Evolutionary conservation across 1,140 invertebrate genomes (phyloP), one percentile per base, ranked within the genome.

Genomic region (Lasioglossum baleicum): DNA sequence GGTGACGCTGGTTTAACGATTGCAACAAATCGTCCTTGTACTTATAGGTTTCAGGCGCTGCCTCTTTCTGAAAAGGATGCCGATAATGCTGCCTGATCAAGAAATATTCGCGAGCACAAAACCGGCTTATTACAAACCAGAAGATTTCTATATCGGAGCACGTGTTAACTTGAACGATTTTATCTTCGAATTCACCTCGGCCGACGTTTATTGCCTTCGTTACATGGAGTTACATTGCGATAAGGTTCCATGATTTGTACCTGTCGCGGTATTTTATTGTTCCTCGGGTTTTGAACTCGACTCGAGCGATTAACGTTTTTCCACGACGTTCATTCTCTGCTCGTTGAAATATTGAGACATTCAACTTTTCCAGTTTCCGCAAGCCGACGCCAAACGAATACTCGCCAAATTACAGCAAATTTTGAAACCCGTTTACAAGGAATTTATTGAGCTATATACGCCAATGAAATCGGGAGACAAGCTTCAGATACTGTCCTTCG

Each of bases 141-240:
- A 95, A 80, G 95, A 98, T 90, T 96, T 98, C 91, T 98, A 95
- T 92, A 94, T 98, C 11, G 97, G 97, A 42, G 95, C 96, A 40
- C 94, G 93, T 35, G 84, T 98, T 15, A 95, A 95, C 51, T 94
- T 98, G 31, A 96, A 96, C 90, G 94, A 95, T 85, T 97, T 97
- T 90, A 92, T 95, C 20, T 98, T 98, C 90, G 88, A 96, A 75
- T 91, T 98, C 7, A 93, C 95, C 26, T 95, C 95, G 44, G 97
- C 97, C 11, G 98, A 99, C 90, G 96, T 98, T 89, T 98, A 98
- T 91, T 96, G 96, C 6, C 93, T 98, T 72, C 94, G 95, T 64
- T 98, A 97, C 90, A 97, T 98, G 97, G 98, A 99, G 91, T 88
- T 95, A n/a, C 93, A 97, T 92, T 90, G 94, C 75, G 88, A 95